Base-by-base conservation (phyloP, 2,888 invertebrate species). In the Diogma glabrata region DNA sequence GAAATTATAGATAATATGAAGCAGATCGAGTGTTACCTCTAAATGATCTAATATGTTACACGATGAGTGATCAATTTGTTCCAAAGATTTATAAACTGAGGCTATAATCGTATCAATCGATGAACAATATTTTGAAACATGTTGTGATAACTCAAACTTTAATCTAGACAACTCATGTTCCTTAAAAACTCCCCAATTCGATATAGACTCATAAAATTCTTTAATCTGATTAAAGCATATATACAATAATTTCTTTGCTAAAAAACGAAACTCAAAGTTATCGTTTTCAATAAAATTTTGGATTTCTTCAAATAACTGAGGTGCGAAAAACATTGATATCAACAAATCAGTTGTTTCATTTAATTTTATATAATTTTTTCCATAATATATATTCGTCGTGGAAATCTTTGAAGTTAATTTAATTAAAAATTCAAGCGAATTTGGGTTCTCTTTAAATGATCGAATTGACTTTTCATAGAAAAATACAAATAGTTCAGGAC, bases 401-500 rank as follows among this genome's bases (percentile, higher is more conserved):
- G n/a, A 7, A 2, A 46, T 9, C 46, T 23, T 24, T 9, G 23
- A 14, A 3, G 24, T 16, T 8, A 46, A 9, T 26, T 26, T 24
- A 24, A 5, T 8, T 16, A 9, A 10, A 24, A 26, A 46, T 46
- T 46, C 46, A 10, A 46, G 6, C 17, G 16, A 24, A 24, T 46
- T 43, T 5, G 22, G 6, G 8, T 43, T 43, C 5, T 23, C 22
- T 22, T 43, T 43, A 14, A 43, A 43, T 23, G 43, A 43, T 7
- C 7, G n/a, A 43, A n/a, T 43, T 22, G 43, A 20, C 6, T 26
- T 23, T 2, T 46, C 24, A 16, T 46, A 22, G 17, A 24, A 48
- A 17, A 20, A 30, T 20, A 9, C 48, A 20, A 46, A 14, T 33
- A 87, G 69, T 63, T 87, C 87, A 0, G 87, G 87, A 64, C 86